These are phyloP conservation scores for Neoascia interrupta DNA, from an alignment of 2,888 invertebrate species.

Conservation along the genomic window DNA sequence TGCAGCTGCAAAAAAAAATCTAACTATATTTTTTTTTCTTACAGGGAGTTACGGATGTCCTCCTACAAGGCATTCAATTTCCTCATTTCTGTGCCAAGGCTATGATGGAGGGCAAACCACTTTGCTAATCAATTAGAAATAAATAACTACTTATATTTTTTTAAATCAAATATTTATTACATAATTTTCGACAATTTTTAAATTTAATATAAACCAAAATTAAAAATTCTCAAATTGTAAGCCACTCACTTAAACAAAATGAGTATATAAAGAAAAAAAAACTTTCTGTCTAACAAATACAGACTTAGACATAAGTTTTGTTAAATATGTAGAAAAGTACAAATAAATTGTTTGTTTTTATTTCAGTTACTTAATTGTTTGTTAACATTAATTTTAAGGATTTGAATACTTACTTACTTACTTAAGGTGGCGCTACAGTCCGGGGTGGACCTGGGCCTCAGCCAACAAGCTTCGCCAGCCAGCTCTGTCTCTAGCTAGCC, in stretches of 20 bases:
- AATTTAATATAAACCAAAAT: not conserved
- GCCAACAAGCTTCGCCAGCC: no score
- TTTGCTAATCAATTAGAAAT: constrained; percentile 74
- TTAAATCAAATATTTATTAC: not conserved
- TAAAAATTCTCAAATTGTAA: constrained; percentile 31
- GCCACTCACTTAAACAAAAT: constrained; percentile 26
- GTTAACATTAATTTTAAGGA: no score
- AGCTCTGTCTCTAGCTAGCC: no score
- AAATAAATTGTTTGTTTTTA: no score
- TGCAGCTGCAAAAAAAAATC: no score
- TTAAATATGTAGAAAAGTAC: no score
- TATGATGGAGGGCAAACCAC: constrained; percentile 84
- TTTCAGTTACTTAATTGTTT: no score
- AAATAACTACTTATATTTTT: constrained; percentile 12
- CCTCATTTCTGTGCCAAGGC: constrained; percentile 86
- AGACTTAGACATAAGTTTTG: no score
- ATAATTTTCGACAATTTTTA: not conserved
- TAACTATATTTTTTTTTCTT: constrained; percentile 76
- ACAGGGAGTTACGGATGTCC: constrained; percentile 85
- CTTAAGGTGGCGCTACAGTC: no score
- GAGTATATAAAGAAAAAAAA: constrained; percentile 1
- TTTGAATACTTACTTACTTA: no score
- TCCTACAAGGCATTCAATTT: constrained; percentile 85
- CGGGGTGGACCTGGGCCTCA: no score
- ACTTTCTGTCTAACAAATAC: no score